Conservation (phyloP, 2,113 vertebrate species). For the Gavia stellata region DNA sequence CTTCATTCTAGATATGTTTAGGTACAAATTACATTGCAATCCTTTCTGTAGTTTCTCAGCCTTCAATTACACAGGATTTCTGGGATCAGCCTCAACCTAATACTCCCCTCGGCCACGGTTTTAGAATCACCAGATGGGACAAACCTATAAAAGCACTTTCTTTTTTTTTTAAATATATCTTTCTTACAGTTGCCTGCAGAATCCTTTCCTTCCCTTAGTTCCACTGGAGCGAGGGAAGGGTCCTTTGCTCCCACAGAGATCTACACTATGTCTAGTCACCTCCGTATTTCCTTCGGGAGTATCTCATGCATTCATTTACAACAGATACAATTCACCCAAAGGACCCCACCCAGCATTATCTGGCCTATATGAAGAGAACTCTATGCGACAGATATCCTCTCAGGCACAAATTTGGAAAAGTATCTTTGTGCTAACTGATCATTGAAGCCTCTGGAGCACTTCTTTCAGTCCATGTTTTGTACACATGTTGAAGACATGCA, state of each 20-base stretch:
- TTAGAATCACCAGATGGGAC: not conserved
- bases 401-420: not conserved
- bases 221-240: not conserved
- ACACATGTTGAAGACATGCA: not conserved
- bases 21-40: not conserved
- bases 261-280: not conserved
- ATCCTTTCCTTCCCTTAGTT: not conserved
- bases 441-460: not conserved
- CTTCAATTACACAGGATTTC: not conserved
- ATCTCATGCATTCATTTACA: not conserved
- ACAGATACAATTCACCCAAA: not conserved
- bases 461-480: not conserved
- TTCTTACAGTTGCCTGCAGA: not conserved
- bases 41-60: not conserved
- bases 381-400: not conserved
- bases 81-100: not conserved
- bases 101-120: not conserved
- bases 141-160: not conserved
- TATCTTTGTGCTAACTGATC: not conserved
- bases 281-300: not conserved
- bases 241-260: not conserved
- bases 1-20: not conserved
- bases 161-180: not conserved
- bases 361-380: not conserved
- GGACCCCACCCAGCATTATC: not conserved